A percentile compares a stretch with the other conserved stretches of the same genome.
phyloP scores from a whole-genome alignment of 2,113 vertebrate species.

The Hoplias malabaricus region DNA sequence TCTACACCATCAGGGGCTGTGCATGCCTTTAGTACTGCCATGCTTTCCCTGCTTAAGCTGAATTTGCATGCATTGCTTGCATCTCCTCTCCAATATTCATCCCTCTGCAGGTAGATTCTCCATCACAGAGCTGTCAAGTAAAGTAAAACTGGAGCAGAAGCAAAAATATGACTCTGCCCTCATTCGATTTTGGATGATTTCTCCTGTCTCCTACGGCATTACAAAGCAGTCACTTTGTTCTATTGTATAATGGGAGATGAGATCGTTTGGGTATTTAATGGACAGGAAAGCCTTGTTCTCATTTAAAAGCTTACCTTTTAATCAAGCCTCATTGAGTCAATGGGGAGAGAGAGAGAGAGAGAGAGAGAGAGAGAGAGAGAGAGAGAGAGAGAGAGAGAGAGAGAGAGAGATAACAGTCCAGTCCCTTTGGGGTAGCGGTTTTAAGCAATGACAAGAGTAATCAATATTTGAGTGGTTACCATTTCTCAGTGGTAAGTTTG shows the following conservation, averaged over 20 bases:
- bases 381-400: not conserved
- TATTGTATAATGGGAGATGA: constrained; percentile 15
- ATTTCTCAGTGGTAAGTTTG: constrained; percentile 32
- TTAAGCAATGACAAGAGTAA: constrained; percentile 43
- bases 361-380: not conserved
- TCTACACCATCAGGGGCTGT: constrained; percentile 22
- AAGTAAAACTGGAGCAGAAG: constrained; percentile 25
- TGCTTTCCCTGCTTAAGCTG: constrained; percentile 31
- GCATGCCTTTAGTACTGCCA: constrained; percentile 26
- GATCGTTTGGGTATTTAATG: constrained; percentile 19
- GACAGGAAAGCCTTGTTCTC: constrained; percentile 7
- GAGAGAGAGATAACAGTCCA: not conserved
- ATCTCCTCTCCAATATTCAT: constrained; percentile 7
- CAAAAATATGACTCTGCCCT: not conserved
- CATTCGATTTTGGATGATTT: not conserved
- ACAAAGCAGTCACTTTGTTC: constrained; percentile 1
- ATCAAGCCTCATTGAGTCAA: constrained; percentile 25
- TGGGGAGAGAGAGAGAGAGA: not conserved
- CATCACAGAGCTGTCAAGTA: constrained; percentile 37
- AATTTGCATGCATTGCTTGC: constrained; percentile 44
- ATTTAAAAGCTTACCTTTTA: constrained; percentile 34
- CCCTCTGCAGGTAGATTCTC: constrained; percentile 25
- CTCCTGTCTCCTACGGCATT: not conserved
- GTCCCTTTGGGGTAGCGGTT: constrained; percentile 10
- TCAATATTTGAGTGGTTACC: constrained; percentile 40